A percentile compares a stretch with the other conserved stretches of the same genome.
These are phyloP conservation scores for Diplazon laetatorius DNA, from an alignment of 2,888 invertebrate species.

Conservation along the genomic window DNA sequence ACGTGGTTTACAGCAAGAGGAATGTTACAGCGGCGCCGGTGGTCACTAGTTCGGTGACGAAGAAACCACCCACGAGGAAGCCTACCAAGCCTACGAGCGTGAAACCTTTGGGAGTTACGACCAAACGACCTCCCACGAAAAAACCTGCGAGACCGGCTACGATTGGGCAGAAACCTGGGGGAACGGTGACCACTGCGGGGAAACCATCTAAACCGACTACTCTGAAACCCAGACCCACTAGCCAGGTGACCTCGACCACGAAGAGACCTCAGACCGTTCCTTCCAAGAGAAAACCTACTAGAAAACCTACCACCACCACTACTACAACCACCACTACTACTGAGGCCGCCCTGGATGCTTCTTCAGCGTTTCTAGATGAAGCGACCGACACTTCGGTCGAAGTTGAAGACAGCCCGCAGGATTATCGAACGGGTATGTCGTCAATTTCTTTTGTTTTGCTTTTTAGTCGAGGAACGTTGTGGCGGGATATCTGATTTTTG, in stretches of 20 bases:
- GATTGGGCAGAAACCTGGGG: conserved; percentile 32
- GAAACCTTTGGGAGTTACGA: conserved; percentile 40
- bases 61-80: conserved; percentile 70
- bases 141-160: conserved; percentile 72
- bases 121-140: conserved; percentile 69
- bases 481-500: too few species aligned
- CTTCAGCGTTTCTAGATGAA: conserved; percentile 48
- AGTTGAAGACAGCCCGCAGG: conserved; percentile 81
- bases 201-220: conserved; percentile 75
- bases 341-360: conserved; percentile 63
- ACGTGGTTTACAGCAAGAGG: conserved; percentile 87
- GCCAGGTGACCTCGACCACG: conserved; percentile 75
- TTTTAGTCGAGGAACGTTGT: too few species aligned
- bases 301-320: conserved; percentile 78
- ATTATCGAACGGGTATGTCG: conserved; percentile 76
- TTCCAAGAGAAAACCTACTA: conserved; percentile 81
- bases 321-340: conserved; percentile 79
- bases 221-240: conserved; percentile 73
- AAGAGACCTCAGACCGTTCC: conserved; percentile 81
- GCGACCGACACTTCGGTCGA: conserved; percentile 52
- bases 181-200: not conserved
- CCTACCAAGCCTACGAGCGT: conserved; percentile 62
- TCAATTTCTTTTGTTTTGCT: too few species aligned
- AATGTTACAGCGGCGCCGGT: conserved; percentile 73
- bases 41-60: conserved; percentile 69